Evolutionary conservation across 1,140 invertebrate genomes (phyloP), one percentile per base, ranked within the genome.

Genomic region (Copidosoma floridanum): DNA sequence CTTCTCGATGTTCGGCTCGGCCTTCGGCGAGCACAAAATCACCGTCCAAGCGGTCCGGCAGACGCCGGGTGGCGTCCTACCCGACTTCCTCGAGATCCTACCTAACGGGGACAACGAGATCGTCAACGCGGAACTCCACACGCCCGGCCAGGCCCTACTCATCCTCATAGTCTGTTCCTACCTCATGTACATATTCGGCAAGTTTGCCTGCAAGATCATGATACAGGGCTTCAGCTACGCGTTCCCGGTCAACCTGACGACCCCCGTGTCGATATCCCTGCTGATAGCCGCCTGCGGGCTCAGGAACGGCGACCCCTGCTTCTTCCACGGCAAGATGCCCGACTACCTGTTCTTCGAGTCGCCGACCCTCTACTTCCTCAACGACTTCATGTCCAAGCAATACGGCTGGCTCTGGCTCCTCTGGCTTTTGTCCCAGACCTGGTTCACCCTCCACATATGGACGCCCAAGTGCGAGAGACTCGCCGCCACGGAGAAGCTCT

Each of bases 401-500:
- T 91, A 95, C 79, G 92, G 90, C 8, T 96, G 92, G 94, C 86
- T 94, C 21, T 95, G 94, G 92, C 75, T 96, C 52, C 72, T 97
- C 4, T 97, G 94, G 93, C 79, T 97, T n/a, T 76, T 97, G 2
- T 96, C 94, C 0, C 93, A 98, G 75, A 92, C 94, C 0, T 97
- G 95, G 94, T 91, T 98, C 18, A 93, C 94, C 0, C 81, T 98
- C 40, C 96, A 99, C 71, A 94, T 99, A 43, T 99, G 95, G 95
- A 95, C 89, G 1, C 95, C 96, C 0, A 96, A 98, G 81, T 95
- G 93, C 67, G 95, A 99, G 81, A 89, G 97, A 84, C 83, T 99
- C 59, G 95, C 96, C 0, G 88, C 93, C 5, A 98, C 95, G 0
- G 96, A 98, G 72, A 96, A 97, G 79, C 78, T 99, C 10, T 99